phyloP scores from a whole-genome alignment of 2,888 invertebrate species.

The Andrena fulva region DNA sequence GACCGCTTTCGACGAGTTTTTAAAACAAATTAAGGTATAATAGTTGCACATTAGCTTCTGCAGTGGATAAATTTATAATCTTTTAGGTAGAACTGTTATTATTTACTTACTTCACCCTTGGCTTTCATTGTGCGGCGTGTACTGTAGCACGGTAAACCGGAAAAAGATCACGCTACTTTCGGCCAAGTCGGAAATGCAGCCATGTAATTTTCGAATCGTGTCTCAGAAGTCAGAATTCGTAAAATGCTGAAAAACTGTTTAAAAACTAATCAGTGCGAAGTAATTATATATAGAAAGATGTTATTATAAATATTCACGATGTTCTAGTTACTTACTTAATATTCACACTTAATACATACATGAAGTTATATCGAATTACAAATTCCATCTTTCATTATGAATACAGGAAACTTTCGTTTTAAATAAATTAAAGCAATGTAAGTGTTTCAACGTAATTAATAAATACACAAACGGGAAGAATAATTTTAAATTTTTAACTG shows the following conservation, averaged over 20 bases:
- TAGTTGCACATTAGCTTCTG: background rate
- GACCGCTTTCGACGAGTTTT: background rate
- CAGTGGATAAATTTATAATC: background rate
- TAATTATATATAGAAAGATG: background rate
- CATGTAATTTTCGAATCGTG: conserved; percentile 43
- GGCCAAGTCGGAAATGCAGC: conserved; percentile 49
- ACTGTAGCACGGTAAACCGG: conserved; percentile 62
- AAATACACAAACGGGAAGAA: too few species aligned
- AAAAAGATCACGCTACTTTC: conserved; percentile 59
- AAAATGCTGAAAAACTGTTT: background rate
- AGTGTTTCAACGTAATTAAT: too few species aligned
- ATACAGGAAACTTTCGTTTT: too few species aligned
- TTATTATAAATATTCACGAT: too few species aligned
- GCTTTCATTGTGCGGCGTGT: conserved; percentile 91
- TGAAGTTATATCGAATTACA: too few species aligned
- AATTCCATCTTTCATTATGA: too few species aligned
- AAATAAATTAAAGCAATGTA: too few species aligned
- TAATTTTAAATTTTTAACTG: too few species aligned
- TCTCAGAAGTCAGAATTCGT: background rate
- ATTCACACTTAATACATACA: background rate
- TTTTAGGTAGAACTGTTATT: conserved; percentile 51
- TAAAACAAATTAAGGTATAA: background rate
- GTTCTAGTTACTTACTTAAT: background rate
- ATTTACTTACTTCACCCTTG: conserved; percentile 91
- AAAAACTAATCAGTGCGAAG: background rate